These are phyloP conservation scores for Australoheros scitulus DNA, from an alignment of 2,113 vertebrate species.

Conservation along the genomic window DNA sequence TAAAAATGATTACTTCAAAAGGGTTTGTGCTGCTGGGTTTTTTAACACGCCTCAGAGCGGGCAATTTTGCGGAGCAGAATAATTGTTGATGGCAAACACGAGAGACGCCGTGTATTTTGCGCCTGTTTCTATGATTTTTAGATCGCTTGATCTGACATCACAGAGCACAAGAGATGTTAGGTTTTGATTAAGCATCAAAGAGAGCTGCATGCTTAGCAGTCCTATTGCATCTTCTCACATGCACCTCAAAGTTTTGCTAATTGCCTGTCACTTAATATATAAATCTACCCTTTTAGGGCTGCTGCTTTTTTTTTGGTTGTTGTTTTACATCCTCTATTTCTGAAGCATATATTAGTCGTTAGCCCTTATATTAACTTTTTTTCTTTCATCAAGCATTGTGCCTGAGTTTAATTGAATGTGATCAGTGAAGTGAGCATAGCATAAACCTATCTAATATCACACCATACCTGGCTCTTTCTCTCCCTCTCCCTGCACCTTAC, in stretches of 20 bases:
- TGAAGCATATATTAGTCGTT: slow-evolving; percentile 1
- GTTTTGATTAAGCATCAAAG: slow-evolving; percentile 72
- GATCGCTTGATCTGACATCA: slow-evolving; percentile 75
- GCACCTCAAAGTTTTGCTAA: slow-evolving; percentile 64
- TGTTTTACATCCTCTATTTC: slow-evolving; percentile 28
- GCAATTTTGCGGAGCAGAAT: slow-evolving; percentile 34
- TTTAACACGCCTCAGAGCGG: slow-evolving; percentile 49
- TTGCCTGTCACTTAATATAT: slow-evolving; percentile 54
- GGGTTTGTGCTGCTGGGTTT: slow-evolving; percentile 27
- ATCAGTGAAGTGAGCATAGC: slow-evolving; percentile 21
- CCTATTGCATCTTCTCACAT: slow-evolving; percentile 56
- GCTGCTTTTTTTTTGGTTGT: slow-evolving; percentile 32
- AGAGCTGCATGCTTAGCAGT: slow-evolving; percentile 45
- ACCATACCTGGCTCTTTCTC: not conserved
- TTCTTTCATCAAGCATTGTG: not conserved
- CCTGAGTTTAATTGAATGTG: slow-evolving; percentile 36
- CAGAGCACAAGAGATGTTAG: slow-evolving; percentile 63
- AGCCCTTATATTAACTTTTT: not conserved
- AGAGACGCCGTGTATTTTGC: slow-evolving; percentile 54
- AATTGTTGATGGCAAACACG: slow-evolving; percentile 67
- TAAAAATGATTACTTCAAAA: slow-evolving; percentile 64
- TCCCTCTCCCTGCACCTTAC: not conserved
- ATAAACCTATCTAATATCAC: slow-evolving; percentile 1
- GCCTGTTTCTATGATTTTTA: slow-evolving; percentile 68
- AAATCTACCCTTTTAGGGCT: slow-evolving; percentile 50